A percentile compares a stretch with the other conserved stretches of the same genome.
Conservation (phyloP, 2,888 invertebrate genomes). For the Vannuccia rotundouncinata region DNA sequence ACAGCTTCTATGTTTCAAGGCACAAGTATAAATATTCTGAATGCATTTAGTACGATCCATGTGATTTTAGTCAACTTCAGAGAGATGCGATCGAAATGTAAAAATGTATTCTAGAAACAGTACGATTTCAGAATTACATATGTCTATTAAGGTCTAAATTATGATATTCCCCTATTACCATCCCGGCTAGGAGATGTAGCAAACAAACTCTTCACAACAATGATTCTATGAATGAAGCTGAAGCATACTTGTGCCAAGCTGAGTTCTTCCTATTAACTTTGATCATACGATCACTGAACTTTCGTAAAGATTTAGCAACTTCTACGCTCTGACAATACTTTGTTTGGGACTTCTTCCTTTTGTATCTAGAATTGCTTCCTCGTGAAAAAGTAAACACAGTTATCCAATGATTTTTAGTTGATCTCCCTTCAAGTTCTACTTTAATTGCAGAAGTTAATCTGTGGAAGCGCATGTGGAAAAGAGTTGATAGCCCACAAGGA, state of each 20-base stretch:
- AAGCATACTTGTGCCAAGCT: slow-evolving; percentile 8
- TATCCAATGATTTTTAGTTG: not conserved
- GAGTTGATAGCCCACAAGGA: not conserved
- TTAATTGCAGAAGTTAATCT: slow-evolving; percentile 14
- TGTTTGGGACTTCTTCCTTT: slow-evolving; percentile 7
- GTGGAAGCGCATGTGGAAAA: not conserved
- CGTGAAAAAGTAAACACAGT: not conserved
- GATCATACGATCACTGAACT: not conserved
- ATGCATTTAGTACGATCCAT: no score
- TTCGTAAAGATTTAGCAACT: not conserved
- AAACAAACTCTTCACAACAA: slow-evolving; percentile 9
- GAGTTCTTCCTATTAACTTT: not conserved
- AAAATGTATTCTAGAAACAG: slow-evolving; percentile 28
- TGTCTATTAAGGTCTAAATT: slow-evolving; percentile 5
- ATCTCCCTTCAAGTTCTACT: not conserved
- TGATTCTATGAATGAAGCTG: not conserved
- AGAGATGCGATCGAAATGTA: no score
- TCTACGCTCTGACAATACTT: not conserved
- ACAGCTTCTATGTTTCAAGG: no score
- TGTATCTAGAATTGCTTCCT: not conserved
- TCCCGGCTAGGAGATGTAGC: slow-evolving; percentile 12
- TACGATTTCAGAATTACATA: not conserved
- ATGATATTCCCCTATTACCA: not conserved
- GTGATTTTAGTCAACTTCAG: no score
- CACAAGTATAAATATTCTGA: no score